phyloP scores from a whole-genome alignment of 2,797 vertebrate genomes.

The Selene dorsalis region DNA sequence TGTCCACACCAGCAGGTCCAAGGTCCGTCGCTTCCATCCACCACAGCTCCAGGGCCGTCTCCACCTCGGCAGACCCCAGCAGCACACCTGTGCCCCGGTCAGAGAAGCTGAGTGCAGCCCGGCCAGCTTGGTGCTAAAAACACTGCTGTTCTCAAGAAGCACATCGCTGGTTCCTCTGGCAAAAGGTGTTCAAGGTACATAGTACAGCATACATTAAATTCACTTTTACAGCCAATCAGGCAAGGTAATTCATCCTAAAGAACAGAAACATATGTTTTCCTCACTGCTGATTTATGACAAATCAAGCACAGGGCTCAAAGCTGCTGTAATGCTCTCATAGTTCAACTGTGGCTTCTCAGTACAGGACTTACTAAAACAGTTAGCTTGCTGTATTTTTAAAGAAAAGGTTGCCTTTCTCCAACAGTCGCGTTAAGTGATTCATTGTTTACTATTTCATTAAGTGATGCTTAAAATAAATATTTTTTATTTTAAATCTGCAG shows the following conservation, averaged over 20 bases:
- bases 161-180: not conserved
- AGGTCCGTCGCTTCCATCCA: constrained; percentile 70
- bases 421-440: not conserved
- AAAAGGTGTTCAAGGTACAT: not conserved
- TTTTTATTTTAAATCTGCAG: not conserved
- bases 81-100: constrained; percentile 74
- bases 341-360: constrained; percentile 12
- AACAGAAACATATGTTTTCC: not conserved
- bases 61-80: constrained; percentile 54
- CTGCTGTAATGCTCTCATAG: not conserved
- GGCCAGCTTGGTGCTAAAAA: constrained; percentile 85
- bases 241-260: constrained; percentile 2
- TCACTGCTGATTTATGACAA: constrained; percentile 2
- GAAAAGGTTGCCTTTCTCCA: constrained; percentile 8
- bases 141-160: not conserved
- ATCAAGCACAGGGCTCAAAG: not conserved
- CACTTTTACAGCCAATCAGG: not conserved
- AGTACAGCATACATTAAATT: not conserved
- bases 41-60: constrained; percentile 69
- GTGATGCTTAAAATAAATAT: not conserved
- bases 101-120: constrained; percentile 75
- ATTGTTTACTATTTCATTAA: constrained; percentile 4
- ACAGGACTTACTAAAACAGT: not conserved
- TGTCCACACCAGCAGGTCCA: constrained; percentile 74
- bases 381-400: constrained; percentile 15